phyloP scores from a whole-genome alignment of 2,888 invertebrate genomes.

The Tipula unca region DNA sequence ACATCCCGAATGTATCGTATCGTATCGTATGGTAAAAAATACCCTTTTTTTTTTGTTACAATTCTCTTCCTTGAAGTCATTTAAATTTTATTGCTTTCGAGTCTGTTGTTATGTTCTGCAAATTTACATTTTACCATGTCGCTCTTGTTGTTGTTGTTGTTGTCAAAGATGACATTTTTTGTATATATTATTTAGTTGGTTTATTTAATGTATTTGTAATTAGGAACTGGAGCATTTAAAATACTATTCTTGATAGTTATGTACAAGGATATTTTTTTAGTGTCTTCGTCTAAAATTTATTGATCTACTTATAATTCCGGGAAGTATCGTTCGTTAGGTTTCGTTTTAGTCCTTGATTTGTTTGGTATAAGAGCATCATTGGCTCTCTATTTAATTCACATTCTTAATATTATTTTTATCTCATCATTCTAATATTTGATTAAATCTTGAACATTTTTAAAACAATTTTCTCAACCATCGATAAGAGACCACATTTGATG shows the following conservation, averaged over 20 bases:
- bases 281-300: background rate
- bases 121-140: background rate
- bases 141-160: background rate
- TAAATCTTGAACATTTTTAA: no score
- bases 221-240: background rate
- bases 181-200: background rate
- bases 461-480: no score
- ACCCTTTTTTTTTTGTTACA: background rate
- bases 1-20: background rate
- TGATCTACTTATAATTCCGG: background rate
- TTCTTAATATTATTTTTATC: no score
- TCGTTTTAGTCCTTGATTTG: background rate
- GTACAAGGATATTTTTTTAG: background rate
- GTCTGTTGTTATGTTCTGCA: background rate
- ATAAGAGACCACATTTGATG: no score
- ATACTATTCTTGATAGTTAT: background rate
- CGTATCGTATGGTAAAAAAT: background rate
- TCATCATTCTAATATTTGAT: no score
- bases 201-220: background rate
- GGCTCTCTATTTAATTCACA: no score
- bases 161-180: background rate
- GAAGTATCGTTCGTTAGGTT: background rate
- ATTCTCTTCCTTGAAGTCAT: background rate
- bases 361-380: no score
- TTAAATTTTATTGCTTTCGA: background rate